These are phyloP conservation scores for Habrosyne pyritoides DNA, from an alignment of 2,888 invertebrate genomes.

Conservation along the genomic window DNA sequence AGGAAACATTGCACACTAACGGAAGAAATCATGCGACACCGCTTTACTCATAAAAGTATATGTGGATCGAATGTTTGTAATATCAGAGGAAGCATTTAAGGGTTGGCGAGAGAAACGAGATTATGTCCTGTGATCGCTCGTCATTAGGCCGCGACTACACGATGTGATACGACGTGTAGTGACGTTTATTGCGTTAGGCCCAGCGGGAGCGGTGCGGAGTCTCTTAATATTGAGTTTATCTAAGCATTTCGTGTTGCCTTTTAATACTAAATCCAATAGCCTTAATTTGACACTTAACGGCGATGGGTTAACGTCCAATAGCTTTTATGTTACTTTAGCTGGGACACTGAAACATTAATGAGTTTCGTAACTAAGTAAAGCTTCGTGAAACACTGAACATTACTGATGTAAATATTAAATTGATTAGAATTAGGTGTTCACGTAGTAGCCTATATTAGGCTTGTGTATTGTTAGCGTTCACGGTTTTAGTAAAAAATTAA, in stretches of 20 bases:
- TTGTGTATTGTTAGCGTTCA: too few relatives aligned
- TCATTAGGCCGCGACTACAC: background rate
- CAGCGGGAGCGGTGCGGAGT: background rate
- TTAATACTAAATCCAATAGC: background rate
- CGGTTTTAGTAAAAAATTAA: too few relatives aligned
- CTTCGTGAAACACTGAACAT: background rate
- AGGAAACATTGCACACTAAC: background rate
- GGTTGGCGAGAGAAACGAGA: background rate
- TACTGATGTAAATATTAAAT: too few relatives aligned
- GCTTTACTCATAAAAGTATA: background rate
- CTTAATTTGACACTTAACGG: background rate
- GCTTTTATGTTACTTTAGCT: background rate
- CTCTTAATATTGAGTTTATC: conserved; percentile 13
- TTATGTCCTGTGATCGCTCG: background rate
- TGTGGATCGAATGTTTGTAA: background rate
- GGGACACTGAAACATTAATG: background rate
- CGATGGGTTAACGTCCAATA: background rate
- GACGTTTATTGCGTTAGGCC: background rate
- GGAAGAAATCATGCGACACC: background rate
- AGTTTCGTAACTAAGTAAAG: background rate
- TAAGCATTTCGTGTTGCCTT: background rate
- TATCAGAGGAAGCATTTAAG: background rate
- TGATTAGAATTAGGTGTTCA: too few relatives aligned
- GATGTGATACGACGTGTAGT: background rate
- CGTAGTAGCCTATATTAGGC: too few relatives aligned